phyloP scores from a whole-genome alignment of 2,797 vertebrate species.

The Anguilla obscura region DNA sequence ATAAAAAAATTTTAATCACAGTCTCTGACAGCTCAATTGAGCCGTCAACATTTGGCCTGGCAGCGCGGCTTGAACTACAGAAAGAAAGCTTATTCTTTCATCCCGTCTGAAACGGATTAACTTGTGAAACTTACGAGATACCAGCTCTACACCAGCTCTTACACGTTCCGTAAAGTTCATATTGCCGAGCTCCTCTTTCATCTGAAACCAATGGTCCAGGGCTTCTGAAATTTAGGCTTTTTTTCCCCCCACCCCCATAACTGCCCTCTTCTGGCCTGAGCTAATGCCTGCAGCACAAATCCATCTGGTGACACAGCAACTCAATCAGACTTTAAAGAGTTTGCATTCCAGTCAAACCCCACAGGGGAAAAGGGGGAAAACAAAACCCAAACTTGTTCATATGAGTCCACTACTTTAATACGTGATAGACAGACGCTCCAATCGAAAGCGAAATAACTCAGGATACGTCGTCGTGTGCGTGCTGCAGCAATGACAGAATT shows the following conservation, averaged over 20 bases:
- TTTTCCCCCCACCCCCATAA: neutral
- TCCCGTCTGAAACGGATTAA: neutral
- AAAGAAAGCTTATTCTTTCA: neutral
- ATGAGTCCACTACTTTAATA: neutral
- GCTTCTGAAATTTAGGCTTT: neutral
- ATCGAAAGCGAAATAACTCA: neutral
- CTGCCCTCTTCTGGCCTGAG: neutral
- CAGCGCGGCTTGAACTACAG: neutral
- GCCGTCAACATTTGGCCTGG: neutral
- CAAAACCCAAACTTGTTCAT: neutral
- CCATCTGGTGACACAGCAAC: neutral
- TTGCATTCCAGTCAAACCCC: neutral
- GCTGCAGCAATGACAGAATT: neutral
- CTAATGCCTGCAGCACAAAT: neutral
- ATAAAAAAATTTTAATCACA: neutral
- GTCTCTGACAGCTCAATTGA: neutral
- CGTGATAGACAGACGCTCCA: neutral
- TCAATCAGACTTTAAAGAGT: neutral
- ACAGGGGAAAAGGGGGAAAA: neutral
- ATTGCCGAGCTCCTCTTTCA: neutral
- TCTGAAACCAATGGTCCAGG: neutral
- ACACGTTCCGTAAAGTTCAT: conserved; percentile 2
- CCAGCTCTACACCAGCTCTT: neutral
- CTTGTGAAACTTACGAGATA: neutral
- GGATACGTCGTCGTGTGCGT: neutral